A percentile compares a stretch with the other conserved stretches of the same genome.
These are phyloP conservation scores for Lottia scabra DNA, from an alignment of 2,888 invertebrate genomes.

Conservation along the genomic window DNA sequence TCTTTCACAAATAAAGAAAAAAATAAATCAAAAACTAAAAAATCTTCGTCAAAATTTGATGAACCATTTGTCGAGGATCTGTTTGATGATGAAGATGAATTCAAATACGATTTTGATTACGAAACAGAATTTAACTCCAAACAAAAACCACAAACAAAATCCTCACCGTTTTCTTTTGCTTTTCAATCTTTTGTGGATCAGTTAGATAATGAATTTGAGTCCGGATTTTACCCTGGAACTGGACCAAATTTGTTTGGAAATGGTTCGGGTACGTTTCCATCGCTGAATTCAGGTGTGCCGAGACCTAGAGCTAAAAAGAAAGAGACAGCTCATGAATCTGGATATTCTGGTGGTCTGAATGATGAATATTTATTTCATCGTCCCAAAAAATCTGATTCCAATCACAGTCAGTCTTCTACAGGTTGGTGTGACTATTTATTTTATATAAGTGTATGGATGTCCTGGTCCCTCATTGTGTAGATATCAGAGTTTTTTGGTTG, in stretches of 20 bases:
- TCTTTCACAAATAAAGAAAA: constrained; percentile 11
- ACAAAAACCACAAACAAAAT: not conserved
- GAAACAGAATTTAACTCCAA: not conserved
- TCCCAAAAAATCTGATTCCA: not conserved
- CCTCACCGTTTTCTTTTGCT: constrained; percentile 47
- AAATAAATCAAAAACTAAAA: constrained; percentile 8
- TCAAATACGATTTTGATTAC: not conserved
- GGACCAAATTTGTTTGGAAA: constrained; percentile 37
- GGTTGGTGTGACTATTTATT: no score
- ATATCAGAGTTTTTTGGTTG: no score
- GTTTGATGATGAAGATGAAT: not conserved
- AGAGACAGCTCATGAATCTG: constrained; percentile 47
- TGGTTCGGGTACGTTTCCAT: constrained; percentile 15
- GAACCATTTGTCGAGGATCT: constrained; percentile 16
- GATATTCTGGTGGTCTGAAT: constrained; percentile 40
- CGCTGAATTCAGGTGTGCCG: constrained; percentile 27
- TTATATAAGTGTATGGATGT: no score
- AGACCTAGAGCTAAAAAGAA: constrained; percentile 27
- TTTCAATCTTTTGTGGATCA: constrained; percentile 56
- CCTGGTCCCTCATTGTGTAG: no score
- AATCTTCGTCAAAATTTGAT: not conserved
- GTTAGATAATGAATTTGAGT: constrained; percentile 43
- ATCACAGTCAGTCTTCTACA: not conserved
- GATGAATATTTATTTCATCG: constrained; percentile 47
- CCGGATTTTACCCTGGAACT: constrained; percentile 30